These are phyloP conservation scores for Phacellophora camtschatica DNA, from an alignment of 30 jellyfish, hydroid and myxozoan genomes.

Conservation along the genomic window DNA sequence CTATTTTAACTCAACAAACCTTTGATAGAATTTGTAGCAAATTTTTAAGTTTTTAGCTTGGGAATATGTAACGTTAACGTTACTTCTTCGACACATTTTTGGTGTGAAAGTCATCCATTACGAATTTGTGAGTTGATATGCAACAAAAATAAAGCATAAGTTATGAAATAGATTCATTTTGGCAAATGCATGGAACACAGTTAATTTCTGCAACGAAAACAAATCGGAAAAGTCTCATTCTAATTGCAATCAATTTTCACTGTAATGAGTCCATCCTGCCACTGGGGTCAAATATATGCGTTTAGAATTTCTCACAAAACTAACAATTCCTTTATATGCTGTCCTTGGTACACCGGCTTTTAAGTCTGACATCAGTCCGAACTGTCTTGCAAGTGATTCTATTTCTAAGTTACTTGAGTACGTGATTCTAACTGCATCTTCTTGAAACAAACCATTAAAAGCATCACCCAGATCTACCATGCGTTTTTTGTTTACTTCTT, in stretches of 20 bases:
- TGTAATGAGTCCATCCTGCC: constrained; percentile 88
- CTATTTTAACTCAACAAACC: no score
- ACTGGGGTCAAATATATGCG: constrained; percentile 78
- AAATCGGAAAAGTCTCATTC: no score
- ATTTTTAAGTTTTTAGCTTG: no score
- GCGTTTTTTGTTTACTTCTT: constrained; percentile 62
- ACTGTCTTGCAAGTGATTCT: constrained; percentile 60
- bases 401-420: constrained; percentile 62
- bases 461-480: constrained; percentile 40
- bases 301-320: constrained; percentile 42
- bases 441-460: constrained; percentile 13
- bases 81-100: no score
- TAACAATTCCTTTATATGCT: constrained; percentile 90
- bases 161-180: no score
- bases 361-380: constrained; percentile 88
- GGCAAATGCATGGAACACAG: no score
- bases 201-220: no score
- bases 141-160: no score
- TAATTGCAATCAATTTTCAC: constrained; percentile 37
- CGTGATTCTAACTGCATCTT: constrained; percentile 66
- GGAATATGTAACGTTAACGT: no score
- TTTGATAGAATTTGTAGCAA: no score
- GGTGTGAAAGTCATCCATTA: no score
- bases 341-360: constrained; percentile 99
- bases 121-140: no score